Percentiles rank a stretch among this genome's conserved stretches.
Conservation (phyloP, 2,888 invertebrate species). For the Epsilonema sp. region DNA sequence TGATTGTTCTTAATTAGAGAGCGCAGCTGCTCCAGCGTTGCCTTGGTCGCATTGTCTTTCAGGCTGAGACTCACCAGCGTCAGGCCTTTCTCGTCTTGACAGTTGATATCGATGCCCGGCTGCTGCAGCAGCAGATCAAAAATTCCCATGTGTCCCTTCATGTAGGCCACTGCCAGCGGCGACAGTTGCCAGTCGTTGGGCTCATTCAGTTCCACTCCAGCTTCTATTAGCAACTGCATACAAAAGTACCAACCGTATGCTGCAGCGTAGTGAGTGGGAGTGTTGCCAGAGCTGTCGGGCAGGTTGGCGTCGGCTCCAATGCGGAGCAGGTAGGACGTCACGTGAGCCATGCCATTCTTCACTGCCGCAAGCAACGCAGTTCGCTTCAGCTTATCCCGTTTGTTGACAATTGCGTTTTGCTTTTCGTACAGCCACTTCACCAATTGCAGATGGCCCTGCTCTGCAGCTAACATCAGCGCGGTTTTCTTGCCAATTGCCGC, state of each 20-base stretch:
- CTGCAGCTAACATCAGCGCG: conserved; percentile 35
- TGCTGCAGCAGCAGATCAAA: conserved; percentile 33
- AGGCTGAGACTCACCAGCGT: conserved; percentile 32
- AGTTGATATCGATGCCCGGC: conserved; percentile 33
- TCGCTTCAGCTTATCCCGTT: conserved; percentile 34
- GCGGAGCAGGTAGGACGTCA: conserved; percentile 34
- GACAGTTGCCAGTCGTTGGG: conserved; percentile 30
- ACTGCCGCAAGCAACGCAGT: conserved; percentile 37
- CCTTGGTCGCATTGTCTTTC: conserved; percentile 22
- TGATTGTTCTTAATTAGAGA: conserved; percentile 33
- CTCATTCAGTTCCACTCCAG: conserved; percentile 16
- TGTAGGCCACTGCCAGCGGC: conserved; percentile 37
- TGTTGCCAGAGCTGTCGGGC: conserved; percentile 37
- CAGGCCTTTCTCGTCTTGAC: conserved; percentile 31
- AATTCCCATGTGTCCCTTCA: conserved; percentile 33
- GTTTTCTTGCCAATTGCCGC: conserved; percentile 32
- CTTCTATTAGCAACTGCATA: conserved; percentile 33
- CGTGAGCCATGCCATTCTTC: conserved; percentile 35
- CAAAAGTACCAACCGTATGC: conserved; percentile 39
- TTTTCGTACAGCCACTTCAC: conserved; percentile 32
- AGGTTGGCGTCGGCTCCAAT: conserved; percentile 34
- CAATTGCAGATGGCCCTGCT: conserved; percentile 31
- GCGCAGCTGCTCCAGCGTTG: conserved; percentile 27
- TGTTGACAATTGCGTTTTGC: conserved; percentile 19
- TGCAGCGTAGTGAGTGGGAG: conserved; percentile 38